Conservation (phyloP, 1,140 invertebrate genomes). For the Nasonia giraulti region DNA sequence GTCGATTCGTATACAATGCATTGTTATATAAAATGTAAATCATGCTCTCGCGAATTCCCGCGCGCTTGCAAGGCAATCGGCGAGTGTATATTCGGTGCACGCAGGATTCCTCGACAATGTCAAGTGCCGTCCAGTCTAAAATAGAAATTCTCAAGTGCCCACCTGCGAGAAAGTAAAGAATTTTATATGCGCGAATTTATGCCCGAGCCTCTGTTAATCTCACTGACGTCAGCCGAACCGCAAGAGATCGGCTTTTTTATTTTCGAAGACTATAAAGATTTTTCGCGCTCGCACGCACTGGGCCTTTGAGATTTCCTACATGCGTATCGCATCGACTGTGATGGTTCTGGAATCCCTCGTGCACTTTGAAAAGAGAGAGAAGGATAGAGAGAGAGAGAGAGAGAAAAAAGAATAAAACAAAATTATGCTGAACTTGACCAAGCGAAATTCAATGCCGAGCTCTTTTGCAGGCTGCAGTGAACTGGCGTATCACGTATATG, state of each 20-base stretch:
- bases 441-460: conserved; percentile 13
- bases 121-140: neutral
- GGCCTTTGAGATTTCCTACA: neutral
- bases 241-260: neutral
- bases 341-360: neutral
- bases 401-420: conserved; percentile 33
- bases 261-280: neutral
- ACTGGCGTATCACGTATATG: neutral
- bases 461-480: neutral
- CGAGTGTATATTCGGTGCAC: neutral
- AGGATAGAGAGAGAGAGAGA: conserved; percentile 20
- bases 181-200: neutral
- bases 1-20: conserved; percentile 28
- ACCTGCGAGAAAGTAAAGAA: neutral
- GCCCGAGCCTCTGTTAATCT: neutral
- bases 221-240: neutral
- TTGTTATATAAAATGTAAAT: conserved; percentile 45
- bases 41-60: conserved; percentile 58
- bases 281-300: neutral
- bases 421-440: conserved; percentile 34
- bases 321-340: neutral
- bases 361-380: conserved; percentile 23
- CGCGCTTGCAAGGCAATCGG: too few species aligned
- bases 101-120: neutral
- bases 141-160: neutral